Evolutionary conservation across 2,113 vertebrate genomes (phyloP).

Genomic region (Sinocyclocheilus maitianheensis): DNA sequence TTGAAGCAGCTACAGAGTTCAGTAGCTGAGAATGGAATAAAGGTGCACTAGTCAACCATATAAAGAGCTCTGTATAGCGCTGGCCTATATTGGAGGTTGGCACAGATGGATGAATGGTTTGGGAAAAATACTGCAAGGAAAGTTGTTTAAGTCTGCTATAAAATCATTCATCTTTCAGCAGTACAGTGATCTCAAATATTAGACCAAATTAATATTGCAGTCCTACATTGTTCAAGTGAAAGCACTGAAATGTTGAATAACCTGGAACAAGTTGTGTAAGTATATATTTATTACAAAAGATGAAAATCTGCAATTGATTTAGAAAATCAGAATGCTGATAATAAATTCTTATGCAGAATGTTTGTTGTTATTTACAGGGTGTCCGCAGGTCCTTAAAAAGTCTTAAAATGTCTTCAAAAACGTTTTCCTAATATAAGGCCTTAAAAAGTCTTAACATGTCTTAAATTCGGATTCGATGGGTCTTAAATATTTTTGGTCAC

Average conservation of each 20-base stretch:
- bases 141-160: not conserved
- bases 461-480: too few relatives aligned
- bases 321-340: too few relatives aligned
- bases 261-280: not conserved
- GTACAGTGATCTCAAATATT: not conserved
- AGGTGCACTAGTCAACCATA: slow-evolving; percentile 15
- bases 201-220: not conserved
- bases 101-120: slow-evolving; percentile 20
- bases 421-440: too few relatives aligned
- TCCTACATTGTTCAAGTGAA: not conserved
- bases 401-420: too few relatives aligned
- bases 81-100: not conserved
- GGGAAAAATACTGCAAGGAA: not conserved
- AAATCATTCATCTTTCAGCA: not conserved
- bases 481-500: too few relatives aligned
- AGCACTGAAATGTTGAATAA: not conserved
- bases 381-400: too few relatives aligned
- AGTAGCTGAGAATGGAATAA: slow-evolving; percentile 12
- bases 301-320: not conserved
- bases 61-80: not conserved
- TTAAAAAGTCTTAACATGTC: too few relatives aligned
- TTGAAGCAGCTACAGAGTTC: slow-evolving; percentile 18
- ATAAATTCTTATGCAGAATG: too few relatives aligned
- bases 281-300: not conserved
- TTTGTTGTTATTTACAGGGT: too few relatives aligned